Evolutionary conservation across 1,140 invertebrate species (phyloP).

Genomic region (Drosophila lacertosa): DNA sequence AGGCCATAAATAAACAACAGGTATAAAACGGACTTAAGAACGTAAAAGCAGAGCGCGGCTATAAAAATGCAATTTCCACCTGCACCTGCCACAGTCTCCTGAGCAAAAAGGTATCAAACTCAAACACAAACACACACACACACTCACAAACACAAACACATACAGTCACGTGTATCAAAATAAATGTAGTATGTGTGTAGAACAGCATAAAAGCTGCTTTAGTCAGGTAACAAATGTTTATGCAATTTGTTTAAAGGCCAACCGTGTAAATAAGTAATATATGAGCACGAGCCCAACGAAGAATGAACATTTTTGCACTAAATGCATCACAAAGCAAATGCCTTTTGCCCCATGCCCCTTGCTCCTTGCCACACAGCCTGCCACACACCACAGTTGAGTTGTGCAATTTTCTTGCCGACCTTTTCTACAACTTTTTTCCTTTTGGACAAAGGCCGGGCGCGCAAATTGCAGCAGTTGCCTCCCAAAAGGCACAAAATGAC

Average conservation of each 20-base stretch:
- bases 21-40: constrained; percentile 69
- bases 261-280: constrained; percentile 47
- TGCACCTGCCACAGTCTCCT: neutral
- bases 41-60: constrained; percentile 40
- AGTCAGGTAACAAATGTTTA: constrained; percentile 60
- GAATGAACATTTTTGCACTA: constrained; percentile 48
- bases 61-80: constrained; percentile 55
- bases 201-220: constrained; percentile 43
- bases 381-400: constrained; percentile 4
- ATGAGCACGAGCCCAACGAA: constrained; percentile 32
- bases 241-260: constrained; percentile 61
- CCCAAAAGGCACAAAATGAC: constrained; percentile 39
- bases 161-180: neutral
- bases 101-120: neutral
- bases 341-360: too few relatives aligned
- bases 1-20: constrained; percentile 70
- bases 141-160: constrained; percentile 11
- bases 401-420: constrained; percentile 20
- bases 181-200: constrained; percentile 3
- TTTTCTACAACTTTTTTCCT: constrained; percentile 12
- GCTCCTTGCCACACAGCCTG: neutral
- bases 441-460: constrained; percentile 49
- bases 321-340: constrained; percentile 46
- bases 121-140: constrained; percentile 6
- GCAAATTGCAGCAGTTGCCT: constrained; percentile 59